Evolutionary conservation across 2,113 vertebrate species (phyloP), one percentile per base, ranked within the genome.

Genomic region (Psilopsiagon aurifrons): DNA sequence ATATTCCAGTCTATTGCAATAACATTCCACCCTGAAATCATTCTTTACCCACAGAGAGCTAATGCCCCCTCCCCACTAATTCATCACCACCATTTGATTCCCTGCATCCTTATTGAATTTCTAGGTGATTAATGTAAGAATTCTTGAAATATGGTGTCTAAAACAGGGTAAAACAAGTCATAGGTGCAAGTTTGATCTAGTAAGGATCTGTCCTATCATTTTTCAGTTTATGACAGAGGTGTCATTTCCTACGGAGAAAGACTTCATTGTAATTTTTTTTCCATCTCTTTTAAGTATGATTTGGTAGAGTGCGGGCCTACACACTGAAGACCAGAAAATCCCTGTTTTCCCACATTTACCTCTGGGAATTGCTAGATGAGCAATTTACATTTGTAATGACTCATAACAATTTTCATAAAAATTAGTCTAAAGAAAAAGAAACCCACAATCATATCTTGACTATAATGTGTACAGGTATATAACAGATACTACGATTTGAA

Each of bases 1-100:
- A 44, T 27, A 44, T 31, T 67, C 31, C 2, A 0, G 31, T 27
- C 47, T 63, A 28, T 12, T 59, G 31, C 57, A 54, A 5, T 52
- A 35, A 43, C 0, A 0, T 37, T 46, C 9, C 5, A 52, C 8
- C 8, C 35, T 64, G 11, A 68, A 10, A 75, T 46, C 4, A 37
- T 69, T 18, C 13, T 52, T 75, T 70, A 47, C 18, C 11, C 24
- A 74, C 1, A 1, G 24, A 57, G 35, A 74, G 74, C 28, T 35
- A 28, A 55, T 20, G 29, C 18, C 18, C 29, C 4, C 10, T 18
- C 29, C 24, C 18, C 3, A 2, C 27, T 54, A 27, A n/a, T 2
- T 3, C 22, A 62, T 37, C n/a, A 66, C 16, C 31, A n/a, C 31
- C 60, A 52, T n/a, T 80, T 76, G 43, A 54, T 59, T 71, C 70